Conservation (phyloP, 2,113 vertebrate genomes). For the Mus musculus region DNA sequence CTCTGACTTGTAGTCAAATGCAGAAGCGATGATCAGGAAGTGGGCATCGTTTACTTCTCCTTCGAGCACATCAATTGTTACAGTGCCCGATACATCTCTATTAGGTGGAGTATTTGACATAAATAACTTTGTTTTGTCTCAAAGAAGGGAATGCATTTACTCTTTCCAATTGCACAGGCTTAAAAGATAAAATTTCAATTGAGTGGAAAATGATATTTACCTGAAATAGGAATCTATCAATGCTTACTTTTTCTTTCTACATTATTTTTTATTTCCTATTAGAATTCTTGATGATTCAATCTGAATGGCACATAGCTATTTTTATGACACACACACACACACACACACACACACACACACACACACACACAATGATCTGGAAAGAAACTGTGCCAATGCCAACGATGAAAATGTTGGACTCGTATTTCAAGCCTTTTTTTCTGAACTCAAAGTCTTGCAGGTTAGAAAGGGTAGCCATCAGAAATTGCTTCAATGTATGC, state of each 20-base stretch:
- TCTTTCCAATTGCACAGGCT: constrained; percentile 48
- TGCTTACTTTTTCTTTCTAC: constrained; percentile 63
- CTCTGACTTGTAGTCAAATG: constrained; percentile 43
- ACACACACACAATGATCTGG: background rate
- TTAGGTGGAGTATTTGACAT: constrained; percentile 62
- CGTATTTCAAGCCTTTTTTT: background rate
- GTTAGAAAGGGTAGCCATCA: constrained; percentile 50
- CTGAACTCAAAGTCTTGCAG: constrained; percentile 50
- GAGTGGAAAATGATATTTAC: constrained; percentile 61
- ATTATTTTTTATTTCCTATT: constrained; percentile 55
- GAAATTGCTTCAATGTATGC: constrained; percentile 61
- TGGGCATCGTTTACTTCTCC: constrained; percentile 54
- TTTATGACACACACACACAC: background rate
- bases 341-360: background rate
- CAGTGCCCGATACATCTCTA: constrained; percentile 40
- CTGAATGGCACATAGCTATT: constrained; percentile 34
- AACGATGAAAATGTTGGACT: constrained; percentile 48
- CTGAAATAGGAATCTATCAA: constrained; percentile 63
- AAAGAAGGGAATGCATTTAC: constrained; percentile 65
- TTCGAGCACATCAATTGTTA: constrained; percentile 52
- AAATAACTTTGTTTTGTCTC: constrained; percentile 68
- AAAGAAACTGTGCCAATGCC: constrained; percentile 30
- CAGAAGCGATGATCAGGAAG: constrained; percentile 56
- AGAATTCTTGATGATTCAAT: constrained; percentile 49
- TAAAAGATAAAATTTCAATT: constrained; percentile 73